Conservation (phyloP, 2,888 invertebrate genomes). For the Colletes collaris region DNA sequence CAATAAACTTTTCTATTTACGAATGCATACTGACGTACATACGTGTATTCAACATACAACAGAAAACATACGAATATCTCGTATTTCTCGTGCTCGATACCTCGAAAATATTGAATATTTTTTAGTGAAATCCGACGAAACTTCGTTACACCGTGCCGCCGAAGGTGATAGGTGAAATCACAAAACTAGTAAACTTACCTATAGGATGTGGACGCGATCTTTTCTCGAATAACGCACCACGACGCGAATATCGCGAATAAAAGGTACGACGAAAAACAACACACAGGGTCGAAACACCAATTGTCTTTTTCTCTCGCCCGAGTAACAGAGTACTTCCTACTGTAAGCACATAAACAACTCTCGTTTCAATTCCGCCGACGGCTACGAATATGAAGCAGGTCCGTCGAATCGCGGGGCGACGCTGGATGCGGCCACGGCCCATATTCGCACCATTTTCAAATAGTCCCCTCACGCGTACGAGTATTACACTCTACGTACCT, state of each 20-base stretch:
- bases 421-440: slow-evolving; percentile 72
- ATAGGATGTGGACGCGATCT: slow-evolving; percentile 38
- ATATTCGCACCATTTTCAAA: slow-evolving; percentile 73
- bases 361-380: slow-evolving; percentile 74
- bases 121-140: not conserved
- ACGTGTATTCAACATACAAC: not conserved
- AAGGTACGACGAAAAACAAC: slow-evolving; percentile 16
- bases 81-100: not conserved
- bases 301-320: slow-evolving; percentile 22
- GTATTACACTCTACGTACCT: slow-evolving; percentile 34
- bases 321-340: slow-evolving; percentile 46
- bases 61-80: not conserved
- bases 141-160: not conserved
- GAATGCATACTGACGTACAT: not conserved
- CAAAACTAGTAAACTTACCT: slow-evolving; percentile 59
- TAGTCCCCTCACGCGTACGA: slow-evolving; percentile 65
- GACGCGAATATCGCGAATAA: slow-evolving; percentile 23
- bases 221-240: slow-evolving; percentile 45
- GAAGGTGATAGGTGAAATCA: slow-evolving; percentile 30
- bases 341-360: slow-evolving; percentile 74
- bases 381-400: slow-evolving; percentile 74
- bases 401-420: slow-evolving; percentile 74
- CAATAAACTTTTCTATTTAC: slow-evolving; percentile 22
- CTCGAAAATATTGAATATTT: not conserved
- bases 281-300: slow-evolving; percentile 35